Conservation (phyloP, 1,140 invertebrate species). For the Hylyphantes graminicola region DNA sequence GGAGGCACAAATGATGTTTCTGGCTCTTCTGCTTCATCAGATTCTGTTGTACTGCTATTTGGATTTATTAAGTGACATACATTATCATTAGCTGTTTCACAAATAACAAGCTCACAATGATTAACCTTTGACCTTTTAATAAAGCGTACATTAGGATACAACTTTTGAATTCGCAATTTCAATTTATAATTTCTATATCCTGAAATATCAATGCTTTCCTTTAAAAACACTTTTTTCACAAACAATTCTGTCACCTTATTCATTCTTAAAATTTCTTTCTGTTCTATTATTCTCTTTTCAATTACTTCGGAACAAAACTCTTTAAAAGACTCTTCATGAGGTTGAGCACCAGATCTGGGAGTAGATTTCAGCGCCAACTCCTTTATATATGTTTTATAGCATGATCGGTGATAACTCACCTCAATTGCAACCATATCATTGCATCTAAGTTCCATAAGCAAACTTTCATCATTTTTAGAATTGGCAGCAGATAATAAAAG, state of each 20-base stretch:
- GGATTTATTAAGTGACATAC: too few species aligned
- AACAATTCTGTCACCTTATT: conserved; percentile 7
- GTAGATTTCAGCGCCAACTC: too few species aligned
- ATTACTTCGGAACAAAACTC: too few species aligned
- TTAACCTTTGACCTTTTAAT: neutral
- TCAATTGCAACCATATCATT: too few species aligned
- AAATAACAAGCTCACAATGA: conserved; percentile 10
- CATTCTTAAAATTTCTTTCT: neutral
- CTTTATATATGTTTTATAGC: too few species aligned
- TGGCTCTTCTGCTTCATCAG: neutral
- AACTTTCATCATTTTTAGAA: too few species aligned
- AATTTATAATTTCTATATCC: conserved; percentile 15
- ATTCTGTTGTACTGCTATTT: neutral
- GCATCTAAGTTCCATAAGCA: too few species aligned
- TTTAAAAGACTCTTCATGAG: too few species aligned
- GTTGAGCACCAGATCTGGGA: too few species aligned
- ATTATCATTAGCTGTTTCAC: neutral
- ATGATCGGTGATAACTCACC: too few species aligned
- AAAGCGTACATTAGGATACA: conserved; percentile 7
- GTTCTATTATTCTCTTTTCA: too few species aligned
- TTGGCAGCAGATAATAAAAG: too few species aligned
- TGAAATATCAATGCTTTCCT: neutral
- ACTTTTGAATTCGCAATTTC: conserved; percentile 1
- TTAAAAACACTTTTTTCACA: neutral
- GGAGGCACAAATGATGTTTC: neutral